A percentile compares a stretch with the other conserved stretches of the same genome.
Evolutionary conservation across 2,888 invertebrate species (phyloP).

Genomic region (Polydrusus tereticollis): DNA sequence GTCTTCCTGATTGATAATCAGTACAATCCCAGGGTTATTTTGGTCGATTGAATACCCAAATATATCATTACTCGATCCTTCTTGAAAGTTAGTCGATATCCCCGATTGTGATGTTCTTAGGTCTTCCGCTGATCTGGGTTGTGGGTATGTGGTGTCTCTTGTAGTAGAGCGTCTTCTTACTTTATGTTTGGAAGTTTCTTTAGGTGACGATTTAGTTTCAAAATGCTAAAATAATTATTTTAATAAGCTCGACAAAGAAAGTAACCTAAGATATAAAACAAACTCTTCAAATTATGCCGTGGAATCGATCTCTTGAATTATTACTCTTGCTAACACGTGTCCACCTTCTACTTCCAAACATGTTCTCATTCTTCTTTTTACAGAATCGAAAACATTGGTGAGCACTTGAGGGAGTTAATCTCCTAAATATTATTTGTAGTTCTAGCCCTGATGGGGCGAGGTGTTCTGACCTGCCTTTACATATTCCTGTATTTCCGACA

Average conservation of each 20-base stretch:
- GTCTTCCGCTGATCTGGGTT: conserved; percentile 9
- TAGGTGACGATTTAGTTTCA: neutral
- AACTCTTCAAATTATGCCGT: too few species aligned
- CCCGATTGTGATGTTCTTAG: conserved; percentile 18
- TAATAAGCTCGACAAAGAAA: neutral
- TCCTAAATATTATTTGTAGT: too few species aligned
- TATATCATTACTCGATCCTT: neutral
- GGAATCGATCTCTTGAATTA: too few species aligned
- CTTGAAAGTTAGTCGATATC: neutral
- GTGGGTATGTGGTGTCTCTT: conserved; percentile 26
- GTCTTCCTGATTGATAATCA: conserved; percentile 66
- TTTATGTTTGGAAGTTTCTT: neutral
- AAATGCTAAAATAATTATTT: neutral
- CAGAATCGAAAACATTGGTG: too few species aligned
- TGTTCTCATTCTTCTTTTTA: too few species aligned
- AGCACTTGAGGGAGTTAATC: too few species aligned
- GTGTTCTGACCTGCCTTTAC: too few species aligned
- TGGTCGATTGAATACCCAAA: conserved; percentile 50
- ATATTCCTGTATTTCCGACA: too few species aligned
- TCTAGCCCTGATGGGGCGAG: too few species aligned
- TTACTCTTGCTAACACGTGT: too few species aligned
- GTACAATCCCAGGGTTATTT: conserved; percentile 61
- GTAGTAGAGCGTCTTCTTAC: conserved; percentile 18
- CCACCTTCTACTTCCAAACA: too few species aligned
- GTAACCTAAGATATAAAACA: neutral